A percentile compares a stretch with the other conserved stretches of the same genome.
Conservation (phyloP, 2,113 vertebrate species). For the Cryptotis parvus region DNA sequence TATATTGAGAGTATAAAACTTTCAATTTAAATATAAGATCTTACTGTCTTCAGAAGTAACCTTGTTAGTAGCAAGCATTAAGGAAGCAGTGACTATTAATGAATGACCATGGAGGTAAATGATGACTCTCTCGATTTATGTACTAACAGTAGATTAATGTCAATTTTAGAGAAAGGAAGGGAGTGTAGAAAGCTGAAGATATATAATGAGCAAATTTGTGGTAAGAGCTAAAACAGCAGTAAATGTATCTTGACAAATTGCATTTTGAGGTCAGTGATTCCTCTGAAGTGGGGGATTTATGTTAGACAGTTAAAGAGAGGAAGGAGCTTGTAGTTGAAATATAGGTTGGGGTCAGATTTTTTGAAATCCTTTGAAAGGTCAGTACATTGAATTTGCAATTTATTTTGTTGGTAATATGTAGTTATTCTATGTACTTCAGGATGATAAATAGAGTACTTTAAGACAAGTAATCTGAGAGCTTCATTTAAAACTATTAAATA, state of each 20-base stretch:
- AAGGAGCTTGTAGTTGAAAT: neutral
- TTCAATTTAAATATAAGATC: constrained; percentile 19
- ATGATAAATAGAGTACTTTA: neutral
- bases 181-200: neutral
- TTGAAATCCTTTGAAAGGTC: neutral
- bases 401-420: neutral
- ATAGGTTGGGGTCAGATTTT: neutral
- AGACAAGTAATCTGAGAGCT: neutral
- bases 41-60: neutral
- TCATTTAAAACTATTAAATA: neutral
- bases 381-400: neutral
- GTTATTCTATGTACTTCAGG: neutral
- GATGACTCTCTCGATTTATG: neutral
- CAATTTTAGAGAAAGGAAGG: neutral
- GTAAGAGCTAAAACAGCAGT: neutral
- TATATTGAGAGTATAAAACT: neutral
- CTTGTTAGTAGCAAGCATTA: neutral
- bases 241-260: constrained; percentile 4
- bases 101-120: neutral
- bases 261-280: neutral
- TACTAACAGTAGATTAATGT: neutral
- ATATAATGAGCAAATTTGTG: constrained; percentile 1
- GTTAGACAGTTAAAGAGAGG: neutral
- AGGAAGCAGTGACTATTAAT: neutral
- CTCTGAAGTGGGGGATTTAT: neutral